phyloP scores from a whole-genome alignment of 2,113 vertebrate species.

The Diphyllodes magnificus region DNA sequence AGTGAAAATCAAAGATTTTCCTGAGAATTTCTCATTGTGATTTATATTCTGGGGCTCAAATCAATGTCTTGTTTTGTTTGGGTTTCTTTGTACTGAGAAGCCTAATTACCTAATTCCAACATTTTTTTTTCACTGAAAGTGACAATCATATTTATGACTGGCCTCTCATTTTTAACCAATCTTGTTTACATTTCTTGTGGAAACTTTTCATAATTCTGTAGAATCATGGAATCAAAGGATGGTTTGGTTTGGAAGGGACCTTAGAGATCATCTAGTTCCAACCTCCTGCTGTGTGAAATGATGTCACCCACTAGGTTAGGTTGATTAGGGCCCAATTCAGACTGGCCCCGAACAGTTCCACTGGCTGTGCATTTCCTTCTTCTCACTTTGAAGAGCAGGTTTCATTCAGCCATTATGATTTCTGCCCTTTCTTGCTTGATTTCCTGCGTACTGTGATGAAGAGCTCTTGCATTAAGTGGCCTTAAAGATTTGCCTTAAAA shows the following conservation, averaged over 20 bases:
- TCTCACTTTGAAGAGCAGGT: background rate
- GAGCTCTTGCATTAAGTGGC: background rate
- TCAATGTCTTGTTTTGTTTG: background rate
- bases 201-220: background rate
- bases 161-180: background rate
- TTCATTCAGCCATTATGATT: background rate
- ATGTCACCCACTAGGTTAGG: background rate
- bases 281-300: accelerated
- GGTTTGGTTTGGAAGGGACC: background rate
- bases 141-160: background rate
- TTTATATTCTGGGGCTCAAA: background rate
- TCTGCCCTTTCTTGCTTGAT: background rate
- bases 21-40: background rate
- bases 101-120: background rate
- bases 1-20: background rate
- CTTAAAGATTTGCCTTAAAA: background rate
- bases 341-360: background rate
- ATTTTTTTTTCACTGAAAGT: accelerated
- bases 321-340: background rate
- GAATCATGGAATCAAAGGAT: background rate
- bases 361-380: background rate
- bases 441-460: background rate
- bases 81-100: background rate
- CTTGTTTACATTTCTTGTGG: background rate
- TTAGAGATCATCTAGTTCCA: background rate